Conservation (phyloP, 2,797 vertebrate genomes). For the Protonibea diacanthus region DNA sequence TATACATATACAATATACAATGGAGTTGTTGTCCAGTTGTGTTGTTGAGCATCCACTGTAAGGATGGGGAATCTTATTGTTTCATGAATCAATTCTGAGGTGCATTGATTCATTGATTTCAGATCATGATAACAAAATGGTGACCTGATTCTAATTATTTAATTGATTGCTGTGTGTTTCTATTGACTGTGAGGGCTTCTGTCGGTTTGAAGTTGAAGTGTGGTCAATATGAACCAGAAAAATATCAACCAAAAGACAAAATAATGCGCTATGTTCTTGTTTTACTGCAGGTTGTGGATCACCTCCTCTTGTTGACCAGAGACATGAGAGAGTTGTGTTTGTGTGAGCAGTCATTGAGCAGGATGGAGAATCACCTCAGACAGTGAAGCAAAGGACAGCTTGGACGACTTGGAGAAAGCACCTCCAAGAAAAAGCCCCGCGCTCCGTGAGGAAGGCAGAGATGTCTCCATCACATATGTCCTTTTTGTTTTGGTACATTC, state of each 20-base stretch:
- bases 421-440: conserved; percentile 96
- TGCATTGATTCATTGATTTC: not conserved
- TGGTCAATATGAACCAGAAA: too few relatives aligned
- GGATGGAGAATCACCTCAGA: conserved; percentile 80
- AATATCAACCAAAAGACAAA: too few relatives aligned
- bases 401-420: conserved; percentile 97
- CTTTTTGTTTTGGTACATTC: conserved; percentile 82
- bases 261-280: too few relatives aligned
- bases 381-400: conserved; percentile 94
- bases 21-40: not conserved
- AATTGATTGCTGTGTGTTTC: not conserved
- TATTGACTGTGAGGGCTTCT: not conserved
- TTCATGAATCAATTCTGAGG: not conserved
- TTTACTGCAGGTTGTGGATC: too few relatives aligned
- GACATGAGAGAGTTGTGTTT: too few relatives aligned
- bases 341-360: too few relatives aligned
- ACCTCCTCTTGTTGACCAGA: too few relatives aligned
- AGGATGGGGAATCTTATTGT: not conserved
- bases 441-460: conserved; percentile 98
- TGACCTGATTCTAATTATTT: not conserved
- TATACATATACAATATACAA: too few relatives aligned
- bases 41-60: not conserved
- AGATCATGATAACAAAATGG: not conserved
- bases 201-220: not conserved
- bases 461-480: conserved; percentile 93